Evolutionary conservation across 2,797 vertebrate genomes (phyloP).

Genomic region (Amblyraja radiata): DNA sequence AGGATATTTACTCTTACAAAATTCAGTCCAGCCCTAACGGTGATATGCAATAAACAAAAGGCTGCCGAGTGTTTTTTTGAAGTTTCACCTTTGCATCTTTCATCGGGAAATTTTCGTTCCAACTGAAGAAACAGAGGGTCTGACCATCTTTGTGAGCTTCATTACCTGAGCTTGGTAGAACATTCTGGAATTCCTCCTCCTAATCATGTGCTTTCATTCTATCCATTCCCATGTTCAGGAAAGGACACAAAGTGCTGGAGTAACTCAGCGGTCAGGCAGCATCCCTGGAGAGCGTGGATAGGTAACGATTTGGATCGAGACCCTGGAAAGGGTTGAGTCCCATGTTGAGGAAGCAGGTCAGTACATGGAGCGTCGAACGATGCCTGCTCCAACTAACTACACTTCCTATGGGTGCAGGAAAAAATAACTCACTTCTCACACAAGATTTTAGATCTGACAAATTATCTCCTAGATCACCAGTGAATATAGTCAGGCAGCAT

Average conservation of each 20-base stretch:
- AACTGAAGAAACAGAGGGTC: neutral
- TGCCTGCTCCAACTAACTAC: neutral
- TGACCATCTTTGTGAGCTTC: neutral
- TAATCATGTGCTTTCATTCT: neutral
- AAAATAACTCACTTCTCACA: neutral
- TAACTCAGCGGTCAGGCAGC: no score
- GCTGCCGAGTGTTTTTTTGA: neutral
- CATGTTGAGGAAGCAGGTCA: neutral
- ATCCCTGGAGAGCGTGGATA: no score
- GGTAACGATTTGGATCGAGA: no score
- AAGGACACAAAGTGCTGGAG: no score
- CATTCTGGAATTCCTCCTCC: neutral
- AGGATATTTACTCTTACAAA: neutral
- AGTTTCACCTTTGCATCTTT: conserved; percentile 3
- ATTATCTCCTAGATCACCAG: neutral
- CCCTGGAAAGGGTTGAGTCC: no score
- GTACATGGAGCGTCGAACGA: neutral
- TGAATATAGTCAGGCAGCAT: neutral
- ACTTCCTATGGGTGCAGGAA: neutral
- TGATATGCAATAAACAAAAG: neutral
- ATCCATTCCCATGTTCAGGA: neutral
- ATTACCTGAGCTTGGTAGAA: neutral
- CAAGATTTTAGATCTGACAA: neutral
- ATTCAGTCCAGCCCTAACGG: neutral
- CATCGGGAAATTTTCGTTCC: neutral